Evolutionary conservation across 2,888 invertebrate species (phyloP).

Genomic region (Hirtodrosophila confusa): DNA sequence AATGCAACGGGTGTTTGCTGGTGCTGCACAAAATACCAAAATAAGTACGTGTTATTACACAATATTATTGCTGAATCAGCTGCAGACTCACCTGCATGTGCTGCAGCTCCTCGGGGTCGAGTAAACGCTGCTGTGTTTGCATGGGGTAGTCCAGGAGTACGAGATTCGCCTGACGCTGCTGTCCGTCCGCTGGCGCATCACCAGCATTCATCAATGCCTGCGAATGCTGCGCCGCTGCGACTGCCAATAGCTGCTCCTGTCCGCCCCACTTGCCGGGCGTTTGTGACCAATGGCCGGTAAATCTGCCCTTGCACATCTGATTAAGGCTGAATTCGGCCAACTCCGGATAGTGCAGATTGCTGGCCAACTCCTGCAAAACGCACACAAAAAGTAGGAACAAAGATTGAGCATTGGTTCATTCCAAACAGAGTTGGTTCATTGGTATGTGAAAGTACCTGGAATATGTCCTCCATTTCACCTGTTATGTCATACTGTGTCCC

Average conservation of each 20-base stretch:
- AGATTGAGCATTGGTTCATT: too few species aligned
- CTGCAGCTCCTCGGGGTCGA: constrained; percentile 84
- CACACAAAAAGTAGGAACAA: too few species aligned
- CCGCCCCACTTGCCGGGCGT: constrained; percentile 78
- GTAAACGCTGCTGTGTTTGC: constrained; percentile 84
- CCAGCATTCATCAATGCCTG: constrained; percentile 75
- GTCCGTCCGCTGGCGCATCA: constrained; percentile 76
- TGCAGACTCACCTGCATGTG: constrained; percentile 79
- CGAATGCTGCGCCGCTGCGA: constrained; percentile 74
- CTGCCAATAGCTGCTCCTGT: constrained; percentile 80
- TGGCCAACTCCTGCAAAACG: constrained; percentile 81
- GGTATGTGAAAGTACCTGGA: constrained; percentile 72
- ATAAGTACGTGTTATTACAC: too few species aligned
- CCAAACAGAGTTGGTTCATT: too few species aligned
- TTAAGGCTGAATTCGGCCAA: constrained; percentile 84
- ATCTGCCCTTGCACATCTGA: constrained; percentile 84
- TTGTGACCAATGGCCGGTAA: constrained; percentile 82
- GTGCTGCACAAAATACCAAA: constrained; percentile 59
- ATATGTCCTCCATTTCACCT: constrained; percentile 84
- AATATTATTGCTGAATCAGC: too few species aligned
- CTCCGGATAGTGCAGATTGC: constrained; percentile 83
- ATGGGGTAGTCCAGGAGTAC: constrained; percentile 84
- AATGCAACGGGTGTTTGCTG: constrained; percentile 83
- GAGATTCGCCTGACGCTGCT: constrained; percentile 80
- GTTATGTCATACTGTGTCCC: constrained; percentile 82